Evolutionary conservation across 2,797 vertebrate genomes (phyloP), one percentile per base, ranked within the genome.

Genomic region (Poeciliopsis infans): DNA sequence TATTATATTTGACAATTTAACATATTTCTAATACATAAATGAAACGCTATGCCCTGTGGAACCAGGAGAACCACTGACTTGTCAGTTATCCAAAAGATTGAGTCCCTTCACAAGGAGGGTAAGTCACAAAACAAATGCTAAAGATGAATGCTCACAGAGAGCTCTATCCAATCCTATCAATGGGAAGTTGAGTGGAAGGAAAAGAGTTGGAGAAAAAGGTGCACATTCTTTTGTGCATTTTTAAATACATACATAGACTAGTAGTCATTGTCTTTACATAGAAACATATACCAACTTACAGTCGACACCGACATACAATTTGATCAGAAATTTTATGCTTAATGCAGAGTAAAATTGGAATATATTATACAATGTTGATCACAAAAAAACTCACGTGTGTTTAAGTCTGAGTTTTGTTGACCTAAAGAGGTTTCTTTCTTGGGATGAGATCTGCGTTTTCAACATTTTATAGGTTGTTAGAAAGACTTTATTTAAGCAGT

Each of bases 401-500:
- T 41, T 16, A 49, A 72, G 75, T 66, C 31, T 70, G 8, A 2
- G n/a, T 33, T 57, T n/a, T 2, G 31, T 57, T 43, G 47, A 43
- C 46, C 53, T n/a, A 47, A 36, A 18, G 31, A 49, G 59, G 31
- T 36, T 66, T 61, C 2, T 61, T 15, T 18, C 31, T 61, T 4
- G 18, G 33, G 20, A 66, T 13, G 36, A 5, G 8, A 68, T 41
- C 77, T 81, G 82, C 74, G 89, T 93, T 87, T 88, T 57, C 85
- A 83, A 81, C 83, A 75, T 86, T 80, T 87, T 93, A 93, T 88
- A 92, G 94, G 86, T 92, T 89, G 87, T 91, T 89, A 90, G 90
- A 86, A 82, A 94, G 92, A 96, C 93, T 94, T 96, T 94, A 95
- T 93, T 93, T 88, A 89, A 92, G 90, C 43, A 31, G 70, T 74